phyloP scores from a whole-genome alignment of 2,888 invertebrate species.

The Sarcophaga carnaria region DNA sequence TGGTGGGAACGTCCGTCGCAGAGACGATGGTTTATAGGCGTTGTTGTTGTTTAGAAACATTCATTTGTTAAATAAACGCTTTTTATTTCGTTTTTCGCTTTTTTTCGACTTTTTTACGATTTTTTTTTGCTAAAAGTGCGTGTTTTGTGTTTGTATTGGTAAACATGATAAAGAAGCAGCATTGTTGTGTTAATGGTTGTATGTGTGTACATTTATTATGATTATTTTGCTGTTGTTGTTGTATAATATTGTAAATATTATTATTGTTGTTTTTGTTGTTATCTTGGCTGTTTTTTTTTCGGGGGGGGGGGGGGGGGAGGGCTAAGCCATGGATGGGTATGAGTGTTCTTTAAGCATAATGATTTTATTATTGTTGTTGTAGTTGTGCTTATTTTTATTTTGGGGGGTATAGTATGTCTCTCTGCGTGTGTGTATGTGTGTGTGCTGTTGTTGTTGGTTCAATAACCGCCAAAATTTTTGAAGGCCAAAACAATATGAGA shows the following conservation, averaged over 20 bases:
- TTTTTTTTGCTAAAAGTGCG: slow-evolving; percentile 47
- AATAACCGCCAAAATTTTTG: slow-evolving; percentile 80
- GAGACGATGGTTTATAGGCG: slow-evolving; percentile 12
- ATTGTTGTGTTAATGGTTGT: slow-evolving; percentile 21
- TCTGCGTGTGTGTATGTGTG: not conserved
- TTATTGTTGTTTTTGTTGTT: not conserved
- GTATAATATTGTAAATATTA: not conserved
- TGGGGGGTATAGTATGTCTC: too few species aligned
- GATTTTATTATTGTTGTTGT: slow-evolving; percentile 25
- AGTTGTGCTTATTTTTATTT: slow-evolving; percentile 13
- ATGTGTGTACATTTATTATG: not conserved
- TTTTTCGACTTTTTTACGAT: not conserved
- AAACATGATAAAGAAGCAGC: slow-evolving; percentile 47
- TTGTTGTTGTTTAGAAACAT: slow-evolving; percentile 48
- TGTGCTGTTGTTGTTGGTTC: slow-evolving; percentile 78
- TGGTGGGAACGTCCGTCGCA: slow-evolving; percentile 44
- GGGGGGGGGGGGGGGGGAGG: too few species aligned
- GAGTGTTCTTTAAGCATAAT: not conserved
- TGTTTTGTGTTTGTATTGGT: slow-evolving; percentile 12
- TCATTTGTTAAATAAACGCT: slow-evolving; percentile 58
- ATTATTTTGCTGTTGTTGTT: not conserved
- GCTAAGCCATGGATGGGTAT: slow-evolving; percentile 42
- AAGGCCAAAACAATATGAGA: slow-evolving; percentile 79
- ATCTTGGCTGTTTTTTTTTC: not conserved
- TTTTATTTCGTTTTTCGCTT: slow-evolving; percentile 30